These are phyloP conservation scores for Steinernema carpocapsae DNA, from an alignment of 2,888 invertebrate genomes.

Conservation along the genomic window DNA sequence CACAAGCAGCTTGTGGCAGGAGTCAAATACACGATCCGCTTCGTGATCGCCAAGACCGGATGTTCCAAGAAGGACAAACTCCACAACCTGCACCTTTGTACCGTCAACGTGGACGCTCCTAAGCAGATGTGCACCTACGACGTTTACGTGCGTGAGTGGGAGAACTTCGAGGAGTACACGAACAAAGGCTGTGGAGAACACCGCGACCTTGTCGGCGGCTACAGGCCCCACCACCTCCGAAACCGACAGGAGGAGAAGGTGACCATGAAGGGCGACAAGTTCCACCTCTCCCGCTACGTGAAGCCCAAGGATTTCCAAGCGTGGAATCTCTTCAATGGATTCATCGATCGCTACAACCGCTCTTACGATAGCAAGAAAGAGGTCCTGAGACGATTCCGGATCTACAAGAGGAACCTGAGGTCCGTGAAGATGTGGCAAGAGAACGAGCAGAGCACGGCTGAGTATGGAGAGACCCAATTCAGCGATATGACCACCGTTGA, in stretches of 20 bases:
- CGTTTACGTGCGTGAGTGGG: conserved; percentile 44
- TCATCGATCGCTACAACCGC: conserved; percentile 58
- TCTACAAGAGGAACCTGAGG: conserved; percentile 61
- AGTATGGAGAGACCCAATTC: conserved; percentile 66
- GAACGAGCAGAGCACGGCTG: conserved; percentile 59
- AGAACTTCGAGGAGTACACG: conserved; percentile 46
- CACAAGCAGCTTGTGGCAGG: conserved; percentile 45
- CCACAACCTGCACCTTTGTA: conserved; percentile 38
- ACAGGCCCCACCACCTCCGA: not conserved
- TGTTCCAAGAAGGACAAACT: conserved; percentile 46
- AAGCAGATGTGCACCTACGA: conserved; percentile 47
- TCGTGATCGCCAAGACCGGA: conserved; percentile 50
- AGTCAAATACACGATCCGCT: conserved; percentile 49
- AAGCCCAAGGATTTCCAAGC: conserved; percentile 58
- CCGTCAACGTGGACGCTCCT: conserved; percentile 37
- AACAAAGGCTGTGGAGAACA: conserved; percentile 42
- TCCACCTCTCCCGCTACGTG: conserved; percentile 47
- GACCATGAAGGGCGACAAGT: conserved; percentile 37
- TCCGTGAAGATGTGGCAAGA: conserved; percentile 57
- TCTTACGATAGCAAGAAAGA: conserved; percentile 58
- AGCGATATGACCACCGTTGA: conserved; percentile 61
- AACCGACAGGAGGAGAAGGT: conserved; percentile 31
- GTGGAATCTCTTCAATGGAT: conserved; percentile 64
- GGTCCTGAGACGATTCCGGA: conserved; percentile 59
- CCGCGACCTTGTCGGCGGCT: not conserved